phyloP scores from a whole-genome alignment of 2,797 vertebrate genomes.

The Mormyrops boulengeri region DNA sequence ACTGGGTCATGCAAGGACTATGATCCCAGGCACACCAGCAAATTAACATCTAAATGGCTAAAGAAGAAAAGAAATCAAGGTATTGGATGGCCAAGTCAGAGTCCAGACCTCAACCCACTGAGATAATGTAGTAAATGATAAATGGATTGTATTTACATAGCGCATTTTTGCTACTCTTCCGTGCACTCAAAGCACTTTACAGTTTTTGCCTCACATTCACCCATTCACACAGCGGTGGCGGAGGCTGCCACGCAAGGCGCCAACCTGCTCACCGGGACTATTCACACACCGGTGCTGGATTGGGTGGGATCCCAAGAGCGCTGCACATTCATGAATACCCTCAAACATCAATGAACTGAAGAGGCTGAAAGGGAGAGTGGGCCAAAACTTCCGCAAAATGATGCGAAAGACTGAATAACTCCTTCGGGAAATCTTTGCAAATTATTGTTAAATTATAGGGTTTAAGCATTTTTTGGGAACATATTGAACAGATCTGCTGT shows the following conservation, averaged over 20 bases:
- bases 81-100: neutral
- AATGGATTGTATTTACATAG: too few species aligned
- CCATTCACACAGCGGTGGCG: too few species aligned
- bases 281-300: too few species aligned
- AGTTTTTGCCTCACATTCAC: too few species aligned
- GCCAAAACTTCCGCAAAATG: neutral
- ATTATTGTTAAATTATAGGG: neutral
- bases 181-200: too few species aligned
- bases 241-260: too few species aligned
- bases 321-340: too few species aligned
- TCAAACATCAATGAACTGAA: neutral
- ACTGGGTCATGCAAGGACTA: neutral
- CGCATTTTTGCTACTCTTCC: too few species aligned
- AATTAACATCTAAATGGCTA: neutral
- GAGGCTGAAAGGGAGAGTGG: neutral
- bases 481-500: neutral
- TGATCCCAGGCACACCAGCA: neutral
- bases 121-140: neutral
- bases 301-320: neutral
- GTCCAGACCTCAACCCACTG: neutral
- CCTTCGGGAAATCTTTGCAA: neutral
- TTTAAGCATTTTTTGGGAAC: neutral
- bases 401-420: neutral
- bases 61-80: neutral
- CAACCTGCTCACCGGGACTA: too few species aligned